phyloP scores from a whole-genome alignment of 2,797 vertebrate genomes.

The Eospalax fontanierii region DNA sequence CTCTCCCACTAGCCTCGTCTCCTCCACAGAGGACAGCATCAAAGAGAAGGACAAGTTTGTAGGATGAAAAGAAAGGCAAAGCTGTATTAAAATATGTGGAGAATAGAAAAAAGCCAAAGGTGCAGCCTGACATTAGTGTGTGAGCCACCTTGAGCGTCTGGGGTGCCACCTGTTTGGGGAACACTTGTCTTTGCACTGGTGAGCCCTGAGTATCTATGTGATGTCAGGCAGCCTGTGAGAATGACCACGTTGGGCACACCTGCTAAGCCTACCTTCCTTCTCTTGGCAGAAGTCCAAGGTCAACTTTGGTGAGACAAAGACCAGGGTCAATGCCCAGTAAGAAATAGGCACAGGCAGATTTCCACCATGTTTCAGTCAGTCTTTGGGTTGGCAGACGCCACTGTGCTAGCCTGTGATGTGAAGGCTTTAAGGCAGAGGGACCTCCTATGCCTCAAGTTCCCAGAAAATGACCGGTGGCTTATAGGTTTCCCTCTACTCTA shows the following conservation, averaged over 20 bases:
- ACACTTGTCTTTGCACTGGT: not conserved
- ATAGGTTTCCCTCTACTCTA: not conserved
- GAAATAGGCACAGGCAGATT: not conserved
- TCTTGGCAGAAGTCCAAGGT: not conserved
- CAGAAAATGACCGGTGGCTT: constrained; percentile 65
- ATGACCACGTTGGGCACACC: not conserved
- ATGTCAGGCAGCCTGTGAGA: not conserved
- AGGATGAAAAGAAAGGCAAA: not conserved
- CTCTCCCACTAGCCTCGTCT: not conserved
- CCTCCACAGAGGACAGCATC: not conserved
- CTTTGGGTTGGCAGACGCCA: not conserved
- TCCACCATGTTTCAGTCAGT: not conserved
- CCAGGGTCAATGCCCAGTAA: not conserved
- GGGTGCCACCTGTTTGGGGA: not conserved
- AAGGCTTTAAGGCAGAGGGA: not conserved
- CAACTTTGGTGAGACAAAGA: not conserved
- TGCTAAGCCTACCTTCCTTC: not conserved
- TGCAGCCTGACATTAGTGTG: not conserved
- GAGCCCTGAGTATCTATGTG: not conserved
- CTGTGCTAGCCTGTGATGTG: not conserved
- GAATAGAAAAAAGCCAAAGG: not conserved
- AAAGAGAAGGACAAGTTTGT: not conserved
- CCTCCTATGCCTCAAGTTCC: constrained; percentile 12
- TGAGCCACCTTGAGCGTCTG: not conserved
- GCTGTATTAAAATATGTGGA: not conserved